Evolutionary conservation across 2,113 vertebrate species (phyloP).

Genomic region (Genyomyrus donnyi): DNA sequence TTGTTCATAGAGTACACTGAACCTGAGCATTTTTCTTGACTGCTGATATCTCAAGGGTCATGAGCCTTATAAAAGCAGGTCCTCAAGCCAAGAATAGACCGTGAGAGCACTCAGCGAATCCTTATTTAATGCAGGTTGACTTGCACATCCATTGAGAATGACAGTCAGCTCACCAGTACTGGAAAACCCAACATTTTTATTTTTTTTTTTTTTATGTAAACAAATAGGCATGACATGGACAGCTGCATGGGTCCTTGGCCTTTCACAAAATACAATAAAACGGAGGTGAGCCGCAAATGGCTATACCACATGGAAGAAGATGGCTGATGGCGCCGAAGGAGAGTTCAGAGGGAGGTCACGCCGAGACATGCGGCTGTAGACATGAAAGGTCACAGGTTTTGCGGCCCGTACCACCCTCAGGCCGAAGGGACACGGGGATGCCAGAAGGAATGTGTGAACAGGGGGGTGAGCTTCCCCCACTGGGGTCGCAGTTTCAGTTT

Average conservation of each 20-base stretch:
- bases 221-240: not conserved
- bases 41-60: not conserved
- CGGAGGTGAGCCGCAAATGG: not conserved
- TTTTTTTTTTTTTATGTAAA: not conserved
- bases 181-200: not conserved
- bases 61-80: not conserved
- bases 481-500: not conserved
- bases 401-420: not conserved
- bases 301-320: not conserved
- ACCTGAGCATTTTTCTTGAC: not conserved
- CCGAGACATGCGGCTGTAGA: not conserved
- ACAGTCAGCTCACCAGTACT: not conserved
- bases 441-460: not conserved
- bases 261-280: not conserved
- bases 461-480: not conserved
- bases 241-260: not conserved
- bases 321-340: not conserved
- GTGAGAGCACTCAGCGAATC: not conserved
- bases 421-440: not conserved
- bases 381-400: not conserved
- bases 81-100: not conserved
- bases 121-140: not conserved
- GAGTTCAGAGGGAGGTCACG: not conserved
- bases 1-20: not conserved
- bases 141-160: not conserved